Conservation (phyloP, 2,888 invertebrate species). For the Archaeoteleia sp. region DNA sequence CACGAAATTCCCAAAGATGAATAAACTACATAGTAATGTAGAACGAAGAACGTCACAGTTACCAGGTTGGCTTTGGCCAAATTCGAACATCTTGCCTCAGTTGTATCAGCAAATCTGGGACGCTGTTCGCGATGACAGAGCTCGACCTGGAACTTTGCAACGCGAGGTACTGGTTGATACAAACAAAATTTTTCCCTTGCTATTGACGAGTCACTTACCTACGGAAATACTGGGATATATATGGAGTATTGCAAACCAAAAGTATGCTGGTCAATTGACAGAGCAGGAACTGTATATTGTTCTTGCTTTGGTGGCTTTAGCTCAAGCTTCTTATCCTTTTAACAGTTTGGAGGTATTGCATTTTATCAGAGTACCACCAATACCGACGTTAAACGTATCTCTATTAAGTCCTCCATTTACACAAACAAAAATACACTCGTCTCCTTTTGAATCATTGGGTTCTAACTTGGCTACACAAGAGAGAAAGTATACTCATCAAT, state of each 20-base stretch:
- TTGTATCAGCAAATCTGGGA: constrained; percentile 75
- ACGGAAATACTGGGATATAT: constrained; percentile 76
- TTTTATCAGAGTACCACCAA: constrained; percentile 68
- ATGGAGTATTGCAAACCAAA: constrained; percentile 76
- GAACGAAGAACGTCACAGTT: too few species aligned
- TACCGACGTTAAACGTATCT: constrained; percentile 70
- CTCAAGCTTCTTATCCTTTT: constrained; percentile 73
- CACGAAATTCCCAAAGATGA: constrained; percentile 55
- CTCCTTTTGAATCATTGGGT: neutral
- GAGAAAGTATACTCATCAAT: constrained; percentile 16
- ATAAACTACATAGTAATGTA: constrained; percentile 58
- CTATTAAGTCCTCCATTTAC: too few species aligned
- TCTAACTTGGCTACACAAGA: too few species aligned
- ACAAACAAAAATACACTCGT: constrained; percentile 13
- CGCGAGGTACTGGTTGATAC: constrained; percentile 71
- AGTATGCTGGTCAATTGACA: constrained; percentile 75
- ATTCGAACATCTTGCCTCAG: constrained; percentile 71
- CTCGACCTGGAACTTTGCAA: constrained; percentile 58
- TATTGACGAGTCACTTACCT: constrained; percentile 75
- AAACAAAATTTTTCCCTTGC: constrained; percentile 73
- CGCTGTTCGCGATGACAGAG: constrained; percentile 69
- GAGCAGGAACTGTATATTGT: constrained; percentile 75
- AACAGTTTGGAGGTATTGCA: constrained; percentile 69
- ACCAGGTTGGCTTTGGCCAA: constrained; percentile 74
- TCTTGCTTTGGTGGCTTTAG: constrained; percentile 75